Base-by-base conservation (phyloP, 2,888 invertebrate species). In the Lochmaea capreae region DNA sequence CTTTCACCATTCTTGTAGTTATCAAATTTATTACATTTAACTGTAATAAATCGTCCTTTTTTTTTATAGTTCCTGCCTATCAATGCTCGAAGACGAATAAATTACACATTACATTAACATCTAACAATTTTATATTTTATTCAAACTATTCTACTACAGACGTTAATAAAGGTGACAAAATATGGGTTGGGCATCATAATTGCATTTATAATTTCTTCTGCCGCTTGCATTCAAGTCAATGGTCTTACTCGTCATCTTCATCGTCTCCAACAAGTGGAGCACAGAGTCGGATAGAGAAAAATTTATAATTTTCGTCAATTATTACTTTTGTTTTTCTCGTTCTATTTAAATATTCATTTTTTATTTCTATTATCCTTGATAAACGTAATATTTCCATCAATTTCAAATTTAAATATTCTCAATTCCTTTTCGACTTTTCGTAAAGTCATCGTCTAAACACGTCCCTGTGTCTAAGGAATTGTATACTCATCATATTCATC, bases 171-270 rank as follows among this genome's bases (percentile, higher is more conserved):
- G 46, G 65, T 71, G 71, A 57, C 65, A 71, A 71, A 71, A 71
- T 65, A 58, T 71, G 74, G 75, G 75, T 72, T 70, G 72, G 77
- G 72, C 72, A 0, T 26, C 72, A 75, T 75, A 75, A 75, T 75
- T 77, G 77, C 73, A 77, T 77, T 71, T 71, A 65, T 75, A 71
- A 75, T 77, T 62, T 67, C 72, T 75, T 69, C 72, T 70, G 65
- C 67, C 43, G 54, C 58, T 72, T 52, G 65, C 58, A 68, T 70
- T 26, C 43, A 59, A 59, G 67, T 67, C 67, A 62, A 62, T 62
- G 62, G 62, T 63, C 16, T 26, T 67, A 33, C 22, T 12, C 22
- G 5, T 57, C 54, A 42, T 67, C 67, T 59, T 67, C 63, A 43
- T 46, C 52, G 57, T 70, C 42, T 42, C 22, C 16, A 39, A 10